These are phyloP conservation scores for Lordiphosa collinella DNA, from an alignment of 1,140 invertebrate species.

Conservation along the genomic window DNA sequence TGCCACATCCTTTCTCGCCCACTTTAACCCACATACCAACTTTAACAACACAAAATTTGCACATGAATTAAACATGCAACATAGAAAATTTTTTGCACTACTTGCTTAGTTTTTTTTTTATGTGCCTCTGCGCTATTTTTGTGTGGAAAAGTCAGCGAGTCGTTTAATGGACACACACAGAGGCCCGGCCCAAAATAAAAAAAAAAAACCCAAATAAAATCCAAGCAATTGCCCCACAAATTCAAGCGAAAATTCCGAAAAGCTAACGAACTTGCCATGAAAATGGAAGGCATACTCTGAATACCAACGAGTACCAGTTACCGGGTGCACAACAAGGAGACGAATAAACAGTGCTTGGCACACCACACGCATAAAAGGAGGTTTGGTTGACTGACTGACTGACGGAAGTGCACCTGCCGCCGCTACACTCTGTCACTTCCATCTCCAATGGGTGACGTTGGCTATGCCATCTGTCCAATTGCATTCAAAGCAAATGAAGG, in stretches of 20 bases:
- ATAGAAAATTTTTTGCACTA: slow-evolving; percentile 35
- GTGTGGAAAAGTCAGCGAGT: slow-evolving; percentile 37
- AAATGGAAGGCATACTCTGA: slow-evolving; percentile 55
- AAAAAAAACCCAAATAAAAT: slow-evolving; percentile 17
- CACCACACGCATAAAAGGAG: slow-evolving; percentile 29
- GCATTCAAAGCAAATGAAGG: slow-evolving; percentile 47
- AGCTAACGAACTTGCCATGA: slow-evolving; percentile 71
- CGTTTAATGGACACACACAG: slow-evolving; percentile 31
- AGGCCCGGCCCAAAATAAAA: neutral
- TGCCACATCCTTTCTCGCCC: slow-evolving; percentile 8
- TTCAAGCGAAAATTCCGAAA: slow-evolving; percentile 44
- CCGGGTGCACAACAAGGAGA: slow-evolving; percentile 29
- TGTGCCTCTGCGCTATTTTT: slow-evolving; percentile 29
- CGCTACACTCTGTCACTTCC: slow-evolving; percentile 11
- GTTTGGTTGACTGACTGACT: slow-evolving; percentile 7
- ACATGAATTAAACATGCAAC: slow-evolving; percentile 50
- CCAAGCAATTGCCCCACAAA: slow-evolving; percentile 67
- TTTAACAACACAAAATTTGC: slow-evolving; percentile 39
- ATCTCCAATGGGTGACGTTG: slow-evolving; percentile 19
- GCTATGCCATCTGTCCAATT: slow-evolving; percentile 48
- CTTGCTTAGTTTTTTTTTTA: slow-evolving; percentile 16
- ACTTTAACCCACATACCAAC: neutral
- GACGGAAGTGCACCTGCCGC: slow-evolving; percentile 45
- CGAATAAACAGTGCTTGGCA: slow-evolving; percentile 4
- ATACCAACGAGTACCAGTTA: slow-evolving; percentile 75